phyloP scores from a whole-genome alignment of 2,113 vertebrate species.

The Falcunculus frontatus region DNA sequence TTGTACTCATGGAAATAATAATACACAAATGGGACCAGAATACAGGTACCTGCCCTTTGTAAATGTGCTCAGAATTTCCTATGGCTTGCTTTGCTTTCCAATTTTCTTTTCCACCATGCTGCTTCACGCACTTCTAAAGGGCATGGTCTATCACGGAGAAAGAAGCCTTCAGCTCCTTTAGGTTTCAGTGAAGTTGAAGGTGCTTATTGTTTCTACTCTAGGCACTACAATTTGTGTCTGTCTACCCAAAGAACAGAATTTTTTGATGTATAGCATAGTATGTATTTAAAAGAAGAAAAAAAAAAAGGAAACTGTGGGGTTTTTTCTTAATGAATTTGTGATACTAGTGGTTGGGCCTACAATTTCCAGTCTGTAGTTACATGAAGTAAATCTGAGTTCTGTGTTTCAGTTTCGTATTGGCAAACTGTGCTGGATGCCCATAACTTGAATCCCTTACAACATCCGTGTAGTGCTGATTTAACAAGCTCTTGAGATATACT shows the following conservation, averaged over 20 bases:
- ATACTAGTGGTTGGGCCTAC: neutral
- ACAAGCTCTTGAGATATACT: neutral
- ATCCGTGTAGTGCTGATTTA: neutral
- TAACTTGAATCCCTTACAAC: neutral
- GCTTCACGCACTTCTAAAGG: neutral
- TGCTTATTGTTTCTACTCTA: neutral
- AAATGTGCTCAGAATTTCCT: slow-evolving; percentile 36
- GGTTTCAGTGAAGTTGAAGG: neutral
- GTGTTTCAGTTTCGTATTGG: neutral
- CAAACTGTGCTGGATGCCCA: neutral
- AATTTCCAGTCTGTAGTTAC: neutral
- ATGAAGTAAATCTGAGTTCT: neutral
- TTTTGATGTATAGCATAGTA: neutral
- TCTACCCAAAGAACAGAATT: neutral
- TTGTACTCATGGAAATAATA: slow-evolving; percentile 24
- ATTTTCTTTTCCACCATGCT: slow-evolving; percentile 37
- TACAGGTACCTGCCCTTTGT: neutral
- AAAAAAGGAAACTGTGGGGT: neutral
- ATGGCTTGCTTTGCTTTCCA: neutral
- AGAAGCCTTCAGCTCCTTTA: neutral
- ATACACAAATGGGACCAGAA: slow-evolving; percentile 23
- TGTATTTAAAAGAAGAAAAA: neutral
- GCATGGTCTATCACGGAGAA: neutral
- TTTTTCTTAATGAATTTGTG: slow-evolving; percentile 3
- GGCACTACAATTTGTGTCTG: slow-evolving; percentile 9